Evolutionary conservation across 2,888 invertebrate genomes (phyloP), one percentile per base, ranked within the genome.

Genomic region (Meliscaeva auricollis): DNA sequence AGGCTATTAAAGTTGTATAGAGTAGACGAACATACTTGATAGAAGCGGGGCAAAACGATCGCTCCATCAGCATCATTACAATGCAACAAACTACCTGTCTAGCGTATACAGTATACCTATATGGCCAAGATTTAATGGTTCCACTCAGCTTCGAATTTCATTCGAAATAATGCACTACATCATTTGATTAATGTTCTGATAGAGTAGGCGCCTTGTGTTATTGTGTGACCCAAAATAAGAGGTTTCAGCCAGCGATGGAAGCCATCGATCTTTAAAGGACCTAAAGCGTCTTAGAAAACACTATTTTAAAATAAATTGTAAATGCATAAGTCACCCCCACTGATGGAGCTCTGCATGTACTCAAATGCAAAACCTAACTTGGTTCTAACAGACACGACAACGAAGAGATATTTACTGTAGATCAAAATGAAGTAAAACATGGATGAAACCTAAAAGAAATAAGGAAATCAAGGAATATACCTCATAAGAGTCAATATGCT

Each of bases 21-120:
- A 38, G n/a, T n/a, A n/a, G 20, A 30, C 15, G 35, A 52, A n/a
- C 13, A 11, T 58, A 69, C 69, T 50, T 50, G 70, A 30, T n/a
- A n/a, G n/a, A 64, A 72, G 75, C 17, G 70, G 66, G 54, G 79
- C n/a, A 46, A 70, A 54, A 52, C 50, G 70, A 46, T 56, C 66
- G 20, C 44, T 44, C 8, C 83, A 58, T 58, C 58, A 73, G 77
- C 72, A 82, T 82, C 82, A 83, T 20, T 64, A 76, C 78, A 83
- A 83, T 83, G 78, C 50, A 64, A 83, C 56, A 69, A 22, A 73
- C 44, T 52, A 15, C 62, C 38, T 62, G 50, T 64, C 46, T 54
- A 15, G 8, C 8, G 13, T 41, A 13, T 13, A n/a, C n/a, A n/a
- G n/a, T 13, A 4, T 48, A 58, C 38, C 17, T 58, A 58, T 58